These are phyloP conservation scores for Microctonus aethiopoides DNA, from an alignment of 2,888 invertebrate species.

Conservation along the genomic window DNA sequence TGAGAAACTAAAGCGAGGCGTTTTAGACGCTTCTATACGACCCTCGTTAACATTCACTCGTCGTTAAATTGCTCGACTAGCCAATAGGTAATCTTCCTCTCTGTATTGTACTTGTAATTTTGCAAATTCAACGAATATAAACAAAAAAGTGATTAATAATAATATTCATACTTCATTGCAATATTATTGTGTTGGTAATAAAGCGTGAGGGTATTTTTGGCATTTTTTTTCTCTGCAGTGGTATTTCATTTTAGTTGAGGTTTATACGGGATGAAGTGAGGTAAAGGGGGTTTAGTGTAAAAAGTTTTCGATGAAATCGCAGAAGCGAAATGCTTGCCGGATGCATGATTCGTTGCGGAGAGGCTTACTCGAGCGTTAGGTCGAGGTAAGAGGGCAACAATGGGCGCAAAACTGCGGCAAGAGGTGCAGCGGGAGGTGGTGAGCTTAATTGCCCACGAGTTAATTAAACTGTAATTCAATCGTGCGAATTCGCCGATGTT, in stretches of 20 bases:
- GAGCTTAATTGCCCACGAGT: slow-evolving; percentile 63
- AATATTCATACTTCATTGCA: neutral
- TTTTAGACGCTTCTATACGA: slow-evolving; percentile 48
- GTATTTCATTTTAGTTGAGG: slow-evolving; percentile 5
- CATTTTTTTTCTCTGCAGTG: neutral
- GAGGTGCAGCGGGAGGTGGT: slow-evolving; percentile 38
- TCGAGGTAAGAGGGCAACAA: slow-evolving; percentile 23
- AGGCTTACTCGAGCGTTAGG: slow-evolving; percentile 29
- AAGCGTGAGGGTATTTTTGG: neutral
- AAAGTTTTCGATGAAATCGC: slow-evolving; percentile 63
- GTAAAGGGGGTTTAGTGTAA: slow-evolving; percentile 32
- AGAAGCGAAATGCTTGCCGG: slow-evolving; percentile 49
- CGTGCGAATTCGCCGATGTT: slow-evolving; percentile 65
- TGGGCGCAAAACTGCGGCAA: neutral
- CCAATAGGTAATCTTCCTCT: slow-evolving; percentile 55
- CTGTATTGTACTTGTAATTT: slow-evolving; percentile 29
- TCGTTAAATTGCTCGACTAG: slow-evolving; percentile 62
- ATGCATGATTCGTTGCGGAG: slow-evolving; percentile 55
- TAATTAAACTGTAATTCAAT: slow-evolving; percentile 66
- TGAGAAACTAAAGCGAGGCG: slow-evolving; percentile 40
- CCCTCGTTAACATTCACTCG: slow-evolving; percentile 62
- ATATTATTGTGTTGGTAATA: neutral
- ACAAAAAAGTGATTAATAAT: neutral
- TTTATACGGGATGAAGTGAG: neutral
- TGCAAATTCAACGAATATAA: neutral